A percentile compares a stretch with the other conserved stretches of the same genome.
These are phyloP conservation scores for Erythrocebus patas DNA, from an alignment of 2,113 vertebrate species.

Conservation along the genomic window DNA sequence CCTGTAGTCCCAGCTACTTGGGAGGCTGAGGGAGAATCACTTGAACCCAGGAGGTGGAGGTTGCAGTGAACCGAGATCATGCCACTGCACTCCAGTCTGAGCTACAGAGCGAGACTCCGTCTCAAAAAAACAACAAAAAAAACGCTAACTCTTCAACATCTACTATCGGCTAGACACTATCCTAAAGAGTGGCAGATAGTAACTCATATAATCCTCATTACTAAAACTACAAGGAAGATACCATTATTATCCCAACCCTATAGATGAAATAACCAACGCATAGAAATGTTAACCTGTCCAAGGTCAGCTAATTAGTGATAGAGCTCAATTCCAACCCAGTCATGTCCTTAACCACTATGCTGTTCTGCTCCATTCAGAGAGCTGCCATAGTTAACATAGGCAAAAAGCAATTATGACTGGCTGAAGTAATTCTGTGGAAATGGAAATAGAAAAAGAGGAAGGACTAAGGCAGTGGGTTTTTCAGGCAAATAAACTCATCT, in stretches of 20 bases:
- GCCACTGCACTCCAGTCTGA: no score
- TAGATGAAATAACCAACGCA: neutral
- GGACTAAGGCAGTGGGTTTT: neutral
- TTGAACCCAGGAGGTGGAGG: no score
- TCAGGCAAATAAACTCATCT: neutral
- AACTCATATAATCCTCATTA: neutral
- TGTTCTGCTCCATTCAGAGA: neutral
- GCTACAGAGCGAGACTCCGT: no score
- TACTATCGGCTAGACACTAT: neutral
- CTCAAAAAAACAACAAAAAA: neutral
- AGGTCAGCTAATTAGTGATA: neutral
- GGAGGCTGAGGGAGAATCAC: no score
- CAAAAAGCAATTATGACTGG: neutral
- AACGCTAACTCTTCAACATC: neutral
- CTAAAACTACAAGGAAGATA: neutral
- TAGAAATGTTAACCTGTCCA: neutral
- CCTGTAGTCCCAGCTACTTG: no score
- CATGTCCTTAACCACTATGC: neutral
- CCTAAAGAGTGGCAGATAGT: neutral
- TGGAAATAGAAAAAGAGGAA: neutral
- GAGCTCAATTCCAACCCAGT: neutral
- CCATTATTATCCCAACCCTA: neutral
- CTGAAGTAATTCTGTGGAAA: neutral
- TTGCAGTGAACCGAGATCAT: no score
- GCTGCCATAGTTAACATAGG: neutral